Evolutionary conservation across 2,797 vertebrate species (phyloP).

Genomic region (Crax fasciolata): DNA sequence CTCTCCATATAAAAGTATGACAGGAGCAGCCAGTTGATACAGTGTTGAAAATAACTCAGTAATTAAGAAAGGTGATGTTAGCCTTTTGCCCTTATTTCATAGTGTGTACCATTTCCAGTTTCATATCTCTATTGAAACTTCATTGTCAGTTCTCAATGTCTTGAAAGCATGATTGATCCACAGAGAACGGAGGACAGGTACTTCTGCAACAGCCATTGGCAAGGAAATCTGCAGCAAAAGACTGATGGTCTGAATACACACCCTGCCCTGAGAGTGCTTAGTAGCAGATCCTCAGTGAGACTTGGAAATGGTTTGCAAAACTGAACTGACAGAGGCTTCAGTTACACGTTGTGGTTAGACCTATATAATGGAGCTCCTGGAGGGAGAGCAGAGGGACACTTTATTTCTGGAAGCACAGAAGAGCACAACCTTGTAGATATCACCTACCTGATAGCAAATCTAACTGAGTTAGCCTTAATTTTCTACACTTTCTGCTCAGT

Average conservation of each 20-base stretch:
- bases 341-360: neutral
- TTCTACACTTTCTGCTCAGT: neutral
- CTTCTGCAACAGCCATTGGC: neutral
- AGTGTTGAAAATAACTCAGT: neutral
- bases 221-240: neutral
- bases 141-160: neutral
- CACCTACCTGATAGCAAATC: neutral
- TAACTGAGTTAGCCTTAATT: neutral
- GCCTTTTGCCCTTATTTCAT: neutral
- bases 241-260: neutral
- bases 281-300: neutral
- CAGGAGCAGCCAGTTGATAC: neutral
- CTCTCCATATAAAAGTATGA: conserved; percentile 1
- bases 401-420: neutral
- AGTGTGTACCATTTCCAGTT: neutral
- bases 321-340: neutral
- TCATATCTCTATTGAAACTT: neutral
- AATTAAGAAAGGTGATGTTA: neutral
- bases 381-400: neutral
- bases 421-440: neutral
- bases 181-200: neutral
- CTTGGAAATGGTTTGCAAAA: neutral
- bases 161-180: neutral
- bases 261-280: neutral
- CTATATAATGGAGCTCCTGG: neutral